Base-by-base conservation (phyloP, 2,113 vertebrate species). In the Alaudala cheleensis region DNA sequence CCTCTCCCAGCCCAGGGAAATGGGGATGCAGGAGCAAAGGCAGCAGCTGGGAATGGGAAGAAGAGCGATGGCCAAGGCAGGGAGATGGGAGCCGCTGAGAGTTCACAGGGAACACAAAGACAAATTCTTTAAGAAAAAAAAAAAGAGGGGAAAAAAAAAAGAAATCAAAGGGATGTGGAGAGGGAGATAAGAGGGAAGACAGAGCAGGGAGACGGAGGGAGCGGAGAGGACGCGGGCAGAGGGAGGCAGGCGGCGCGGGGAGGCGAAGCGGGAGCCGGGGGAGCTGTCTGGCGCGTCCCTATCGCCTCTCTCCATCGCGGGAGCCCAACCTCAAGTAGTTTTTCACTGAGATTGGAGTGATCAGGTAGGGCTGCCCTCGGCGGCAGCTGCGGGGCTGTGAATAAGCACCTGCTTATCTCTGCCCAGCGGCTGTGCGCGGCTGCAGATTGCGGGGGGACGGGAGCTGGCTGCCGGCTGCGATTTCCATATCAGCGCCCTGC, bases 401-500 rank as follows among this genome's bases (percentile, higher is more conserved):
- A 94, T 90, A 90, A 96, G 97, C 97, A 97, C 97, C 98, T 97
- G 80, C 97, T 99, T 98, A 98, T 98, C 98, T 98, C 98, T 92
- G 96, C 96, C 96, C 97, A 96, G 95, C 98, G 98, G 98, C 98
- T 98, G 96, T 92, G 94, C 93, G 93, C 72, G 72, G 93, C 90
- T 62, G 90, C 94, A 89, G 98, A 96, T 98, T 97, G 97, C 96
- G 96, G 97, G 91, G 93, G 95, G 92, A 90, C 95, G 81, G 96
- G 94, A 97, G 97, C 97, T 95, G 98, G 97, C 97, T 96, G 97
- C 98, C 95, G 98, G 97, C 96, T 97, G 97, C 98, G 97, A 99
- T 98, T 98, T 98, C 97, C 98, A 97, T 99, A 99, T 99, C 98
- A 98, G 98, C 96, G 73, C 93, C 98, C 97, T 95, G 95, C 98